A percentile compares a stretch with the other conserved stretches of the same genome.
phyloP scores from a whole-genome alignment of 2,797 vertebrate species.

The Rhinoraja longicauda region DNA sequence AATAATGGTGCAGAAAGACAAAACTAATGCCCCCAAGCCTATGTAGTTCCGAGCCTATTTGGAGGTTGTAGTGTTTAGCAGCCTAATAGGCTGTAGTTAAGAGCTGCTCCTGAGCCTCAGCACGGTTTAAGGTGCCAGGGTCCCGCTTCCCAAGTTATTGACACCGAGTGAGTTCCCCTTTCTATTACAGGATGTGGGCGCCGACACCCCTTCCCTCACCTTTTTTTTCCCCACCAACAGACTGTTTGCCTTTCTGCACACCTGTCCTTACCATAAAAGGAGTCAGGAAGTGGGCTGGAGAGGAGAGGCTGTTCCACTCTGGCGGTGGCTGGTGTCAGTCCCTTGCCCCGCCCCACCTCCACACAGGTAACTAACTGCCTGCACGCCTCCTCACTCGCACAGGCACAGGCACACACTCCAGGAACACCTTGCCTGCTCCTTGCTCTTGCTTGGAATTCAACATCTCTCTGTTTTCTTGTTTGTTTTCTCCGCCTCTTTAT shows the following conservation, averaged over 20 bases:
- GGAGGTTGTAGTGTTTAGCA: no score
- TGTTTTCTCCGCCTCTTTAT: not conserved
- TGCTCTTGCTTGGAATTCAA: not conserved
- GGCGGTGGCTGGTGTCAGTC: not conserved
- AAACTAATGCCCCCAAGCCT: no score
- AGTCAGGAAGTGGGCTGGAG: slow-evolving; percentile 74
- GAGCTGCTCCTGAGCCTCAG: no score
- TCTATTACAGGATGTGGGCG: no score
- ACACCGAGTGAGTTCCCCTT: no score
- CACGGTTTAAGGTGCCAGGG: no score
- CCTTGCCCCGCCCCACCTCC: not conserved
- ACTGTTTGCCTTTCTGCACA: slow-evolving; percentile 55
- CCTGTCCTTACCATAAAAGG: slow-evolving; percentile 75
- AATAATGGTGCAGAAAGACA: no score
- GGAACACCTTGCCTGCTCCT: not conserved
- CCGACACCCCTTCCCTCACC: no score
- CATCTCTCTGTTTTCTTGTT: not conserved
- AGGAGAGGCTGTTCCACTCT: not conserved
- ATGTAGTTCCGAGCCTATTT: no score
- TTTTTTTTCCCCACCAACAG: slow-evolving; percentile 45
- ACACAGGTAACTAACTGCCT: no score
- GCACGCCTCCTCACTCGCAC: not conserved
- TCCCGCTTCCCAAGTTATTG: no score
- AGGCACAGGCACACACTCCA: not conserved
- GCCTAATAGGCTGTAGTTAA: no score